phyloP scores from a whole-genome alignment of 2,113 vertebrate genomes.

The Notiomystis cincta region DNA sequence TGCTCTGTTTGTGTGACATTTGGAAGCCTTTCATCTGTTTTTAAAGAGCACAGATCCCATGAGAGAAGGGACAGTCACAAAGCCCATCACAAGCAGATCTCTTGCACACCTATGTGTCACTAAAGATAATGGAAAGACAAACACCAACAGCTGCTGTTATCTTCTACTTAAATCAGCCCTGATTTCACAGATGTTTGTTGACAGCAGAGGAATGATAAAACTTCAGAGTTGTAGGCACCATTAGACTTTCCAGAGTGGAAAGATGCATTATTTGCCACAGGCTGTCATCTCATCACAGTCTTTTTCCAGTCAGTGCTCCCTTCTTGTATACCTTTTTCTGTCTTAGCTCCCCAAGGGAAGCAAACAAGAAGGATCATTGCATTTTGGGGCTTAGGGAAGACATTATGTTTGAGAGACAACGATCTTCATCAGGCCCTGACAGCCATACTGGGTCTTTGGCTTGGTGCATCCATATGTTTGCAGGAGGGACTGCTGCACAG shows the following conservation, averaged over 20 bases:
- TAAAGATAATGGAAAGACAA: not conserved
- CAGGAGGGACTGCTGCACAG: rapidly evolving
- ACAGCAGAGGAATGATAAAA: not conserved
- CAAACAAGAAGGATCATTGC: not conserved
- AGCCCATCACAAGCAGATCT: not conserved
- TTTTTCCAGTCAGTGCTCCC: not conserved
- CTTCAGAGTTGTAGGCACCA: not conserved
- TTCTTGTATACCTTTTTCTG: not conserved
- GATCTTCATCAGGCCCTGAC: not conserved
- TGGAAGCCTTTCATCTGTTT: not conserved
- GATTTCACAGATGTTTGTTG: not conserved
- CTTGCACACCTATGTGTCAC: not conserved
- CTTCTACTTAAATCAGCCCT: not conserved
- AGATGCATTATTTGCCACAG: not conserved
- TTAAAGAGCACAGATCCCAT: not conserved
- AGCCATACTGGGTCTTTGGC: not conserved
- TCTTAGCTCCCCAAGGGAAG: not conserved
- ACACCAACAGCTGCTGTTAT: not conserved
- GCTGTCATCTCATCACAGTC: not conserved
- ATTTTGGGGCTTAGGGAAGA: not conserved
- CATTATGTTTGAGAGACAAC: not conserved
- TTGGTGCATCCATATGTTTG: not conserved
- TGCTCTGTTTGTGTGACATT: not conserved
- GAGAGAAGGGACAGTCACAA: not conserved
- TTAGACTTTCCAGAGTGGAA: not conserved